Evolutionary conservation across 1,140 invertebrate genomes (phyloP).

Genomic region (Drosophila truncata): DNA sequence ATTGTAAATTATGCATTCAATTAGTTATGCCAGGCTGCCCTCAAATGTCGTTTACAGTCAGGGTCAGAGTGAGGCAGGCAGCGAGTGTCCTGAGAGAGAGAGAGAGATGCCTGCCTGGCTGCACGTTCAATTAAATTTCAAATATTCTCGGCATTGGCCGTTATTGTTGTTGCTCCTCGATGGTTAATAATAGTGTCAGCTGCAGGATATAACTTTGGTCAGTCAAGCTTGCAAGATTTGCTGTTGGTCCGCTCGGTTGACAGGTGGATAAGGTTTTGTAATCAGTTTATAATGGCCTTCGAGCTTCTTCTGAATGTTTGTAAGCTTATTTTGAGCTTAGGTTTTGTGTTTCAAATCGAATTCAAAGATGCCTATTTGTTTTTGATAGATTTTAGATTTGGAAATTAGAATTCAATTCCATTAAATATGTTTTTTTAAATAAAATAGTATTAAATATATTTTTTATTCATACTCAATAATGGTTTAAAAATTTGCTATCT

Average conservation of each 20-base stretch:
- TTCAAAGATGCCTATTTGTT: not conserved
- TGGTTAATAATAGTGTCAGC: constrained; percentile 46
- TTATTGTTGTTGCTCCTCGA: constrained; percentile 17
- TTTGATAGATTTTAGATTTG: not conserved
- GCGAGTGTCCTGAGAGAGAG: not conserved
- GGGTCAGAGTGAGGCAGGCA: constrained; percentile 6
- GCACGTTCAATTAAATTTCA: constrained; percentile 53
- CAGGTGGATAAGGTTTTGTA: constrained; percentile 29
- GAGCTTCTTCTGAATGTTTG: not conserved
- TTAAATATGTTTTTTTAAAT: not conserved
- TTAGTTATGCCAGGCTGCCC: constrained; percentile 66
- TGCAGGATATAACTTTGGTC: constrained; percentile 36
- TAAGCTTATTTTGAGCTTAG: constrained; percentile 23
- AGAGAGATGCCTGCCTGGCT: constrained; percentile 13
- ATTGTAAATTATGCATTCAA: constrained; percentile 83
- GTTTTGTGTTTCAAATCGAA: not conserved
- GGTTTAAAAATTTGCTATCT: too few species aligned
- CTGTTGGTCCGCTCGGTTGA: constrained; percentile 3
- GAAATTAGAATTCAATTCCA: not conserved
- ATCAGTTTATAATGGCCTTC: constrained; percentile 7
- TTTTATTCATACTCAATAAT: too few species aligned
- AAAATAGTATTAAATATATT: too few species aligned
- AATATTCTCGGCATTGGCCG: constrained; percentile 31
- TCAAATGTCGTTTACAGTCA: constrained; percentile 30
- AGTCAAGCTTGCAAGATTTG: constrained; percentile 23